These are phyloP conservation scores for Brenthis ino DNA, from an alignment of 2,888 invertebrate genomes.

Conservation along the genomic window DNA sequence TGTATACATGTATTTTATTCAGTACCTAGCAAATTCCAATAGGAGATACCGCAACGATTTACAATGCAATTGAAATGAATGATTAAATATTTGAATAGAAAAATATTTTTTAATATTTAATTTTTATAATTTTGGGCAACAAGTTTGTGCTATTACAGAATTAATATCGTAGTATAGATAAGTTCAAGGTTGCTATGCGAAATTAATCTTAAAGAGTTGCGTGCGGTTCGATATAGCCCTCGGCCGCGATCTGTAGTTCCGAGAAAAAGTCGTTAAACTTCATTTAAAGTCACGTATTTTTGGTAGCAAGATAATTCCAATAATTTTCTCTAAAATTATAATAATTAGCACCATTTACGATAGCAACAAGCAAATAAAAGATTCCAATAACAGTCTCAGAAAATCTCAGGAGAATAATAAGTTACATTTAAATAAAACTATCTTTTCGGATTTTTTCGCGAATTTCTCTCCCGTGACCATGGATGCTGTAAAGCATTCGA, in stretches of 20 bases:
- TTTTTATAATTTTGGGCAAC: not conserved
- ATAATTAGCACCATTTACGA: constrained; percentile 80
- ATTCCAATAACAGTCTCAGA: constrained; percentile 60
- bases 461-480: no score
- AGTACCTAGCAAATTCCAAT: no score
- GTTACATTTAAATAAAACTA: no score
- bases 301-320: constrained; percentile 82
- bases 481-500: no score
- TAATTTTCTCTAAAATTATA: constrained; percentile 80
- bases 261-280: constrained; percentile 80
- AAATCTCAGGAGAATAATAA: not conserved
- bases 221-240: constrained; percentile 56
- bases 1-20: no score
- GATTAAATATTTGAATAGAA: no score
- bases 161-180: constrained; percentile 35
- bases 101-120: not conserved
- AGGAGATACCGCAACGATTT: no score
- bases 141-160: constrained; percentile 1
- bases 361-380: constrained; percentile 82
- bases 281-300: constrained; percentile 67
- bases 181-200: constrained; percentile 66
- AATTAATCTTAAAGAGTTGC: constrained; percentile 47
- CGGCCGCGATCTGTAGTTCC: constrained; percentile 68
- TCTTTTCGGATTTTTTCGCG: no score
- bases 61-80: no score